phyloP scores from a whole-genome alignment of 1,140 invertebrate species.

The Ruditapes philippinarum region DNA sequence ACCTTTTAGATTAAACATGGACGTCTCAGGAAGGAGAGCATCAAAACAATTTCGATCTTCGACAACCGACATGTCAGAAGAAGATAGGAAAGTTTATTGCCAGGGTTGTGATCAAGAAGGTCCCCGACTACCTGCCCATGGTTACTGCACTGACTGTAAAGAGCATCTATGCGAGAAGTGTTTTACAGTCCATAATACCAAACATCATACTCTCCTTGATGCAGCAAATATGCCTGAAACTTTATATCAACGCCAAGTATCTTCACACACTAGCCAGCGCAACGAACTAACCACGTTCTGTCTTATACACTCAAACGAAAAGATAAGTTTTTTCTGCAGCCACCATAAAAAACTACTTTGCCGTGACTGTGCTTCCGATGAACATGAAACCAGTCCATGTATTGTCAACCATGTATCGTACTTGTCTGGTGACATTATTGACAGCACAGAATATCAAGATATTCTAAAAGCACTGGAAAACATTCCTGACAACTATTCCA shows the following conservation, averaged over 20 bases:
- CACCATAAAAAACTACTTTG: no score
- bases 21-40: no score
- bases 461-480: neutral
- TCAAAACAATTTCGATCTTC: neutral
- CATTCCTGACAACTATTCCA: neutral
- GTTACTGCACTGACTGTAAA: neutral
- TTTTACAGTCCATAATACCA: neutral
- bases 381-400: neutral
- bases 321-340: no score
- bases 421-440: neutral
- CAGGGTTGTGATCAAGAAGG: neutral
- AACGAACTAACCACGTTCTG: no score
- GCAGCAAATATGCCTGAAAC: neutral
- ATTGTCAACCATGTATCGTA: neutral
- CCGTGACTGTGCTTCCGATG: no score
- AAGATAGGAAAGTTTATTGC: neutral
- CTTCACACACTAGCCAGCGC: no score
- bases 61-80: neutral
- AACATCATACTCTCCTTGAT: neutral
- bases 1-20: no score
- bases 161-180: constrained; percentile 1
- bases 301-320: no score
- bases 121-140: neutral
- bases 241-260: no score
- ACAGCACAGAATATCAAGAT: neutral